Evolutionary conservation across 2,888 invertebrate genomes (phyloP), one percentile per base, ranked within the genome.

Genomic region (Papilio demoleus): DNA sequence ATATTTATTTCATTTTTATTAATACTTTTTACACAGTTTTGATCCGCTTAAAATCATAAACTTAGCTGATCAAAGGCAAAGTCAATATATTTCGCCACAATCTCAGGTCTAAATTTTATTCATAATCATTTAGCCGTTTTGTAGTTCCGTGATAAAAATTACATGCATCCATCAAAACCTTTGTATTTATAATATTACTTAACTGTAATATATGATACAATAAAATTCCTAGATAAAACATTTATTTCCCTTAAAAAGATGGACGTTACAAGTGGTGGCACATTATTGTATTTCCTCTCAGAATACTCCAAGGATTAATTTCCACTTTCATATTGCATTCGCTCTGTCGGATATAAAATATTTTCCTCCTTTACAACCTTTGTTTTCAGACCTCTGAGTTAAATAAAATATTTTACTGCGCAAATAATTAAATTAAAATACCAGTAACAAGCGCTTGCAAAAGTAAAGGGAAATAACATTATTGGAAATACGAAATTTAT

Each of bases 321-420:
- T 42, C 42, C 11, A 42, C 42, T 40, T 61, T 40, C 61, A 61
- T 61, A 61, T 61, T 61, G 61, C 61, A 61, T 42, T 14, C 31
- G 42, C 24, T 42, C n/a, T 24, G 53, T 1, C 8, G 27, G 27
- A 53, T 42, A 11, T 24, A 61, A 40, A 61, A 61, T 27, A 31
- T 61, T 61, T 42, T 61, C 24, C n/a, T 27, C 8, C 31, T 27
- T 24, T 61, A 24, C n/a, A 60, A 24, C 24, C 27, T 24, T 61
- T 27, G 27, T 59, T 40, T 24, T 24, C 24, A 40, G 24, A 61
- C 11, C n/a, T 40, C 31, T 42, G 27, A 61, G 42, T 61, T 27
- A 31, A 42, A 42, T 61, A n/a, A 27, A 5, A 27, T 53, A 53
- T 53, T 27, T 53, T 27, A 53, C 6, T 53, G 27, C 27, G 27